Evolutionary conservation across 1,140 invertebrate genomes (phyloP).

Genomic region (Lepidostoma basale): DNA sequence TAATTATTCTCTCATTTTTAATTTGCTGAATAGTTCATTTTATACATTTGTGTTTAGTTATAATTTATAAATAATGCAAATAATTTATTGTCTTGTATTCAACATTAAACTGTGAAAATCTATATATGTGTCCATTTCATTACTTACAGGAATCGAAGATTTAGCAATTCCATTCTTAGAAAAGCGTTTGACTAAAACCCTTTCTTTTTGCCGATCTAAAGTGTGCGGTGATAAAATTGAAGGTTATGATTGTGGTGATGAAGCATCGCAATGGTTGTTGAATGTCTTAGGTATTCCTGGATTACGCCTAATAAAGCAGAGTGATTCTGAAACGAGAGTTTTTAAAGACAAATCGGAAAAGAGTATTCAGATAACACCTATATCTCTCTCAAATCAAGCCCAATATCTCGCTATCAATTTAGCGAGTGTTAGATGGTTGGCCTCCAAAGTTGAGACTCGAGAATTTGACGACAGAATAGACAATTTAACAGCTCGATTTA

Average conservation of each 20-base stretch:
- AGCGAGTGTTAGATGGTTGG: conserved; percentile 75
- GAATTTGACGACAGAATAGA: conserved; percentile 59
- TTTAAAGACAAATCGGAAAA: conserved; percentile 49
- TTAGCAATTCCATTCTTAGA: conserved; percentile 57
- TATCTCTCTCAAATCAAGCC: conserved; percentile 86
- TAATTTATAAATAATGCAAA: no score
- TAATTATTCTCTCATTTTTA: background rate
- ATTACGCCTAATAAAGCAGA: conserved; percentile 73
- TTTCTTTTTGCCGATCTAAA: conserved; percentile 72
- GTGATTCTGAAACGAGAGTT: conserved; percentile 51
- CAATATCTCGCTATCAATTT: conserved; percentile 85
- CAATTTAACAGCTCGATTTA: conserved; percentile 68
- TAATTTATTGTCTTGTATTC: no score
- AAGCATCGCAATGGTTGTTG: conserved; percentile 78
- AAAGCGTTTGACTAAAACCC: no score
- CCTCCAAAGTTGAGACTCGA: conserved; percentile 64
- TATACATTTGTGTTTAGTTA: no score
- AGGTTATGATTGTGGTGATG: conserved; percentile 82
- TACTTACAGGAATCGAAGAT: conserved; percentile 59
- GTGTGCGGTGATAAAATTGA: conserved; percentile 84
- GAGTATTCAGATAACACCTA: conserved; percentile 53
- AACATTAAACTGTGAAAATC: no score
- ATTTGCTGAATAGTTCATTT: no score
- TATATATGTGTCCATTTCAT: no score
- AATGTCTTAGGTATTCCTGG: conserved; percentile 68